These are phyloP conservation scores for Protomyctophum bolini DNA, from an alignment of 2,113 vertebrate species.

Conservation along the genomic window DNA sequence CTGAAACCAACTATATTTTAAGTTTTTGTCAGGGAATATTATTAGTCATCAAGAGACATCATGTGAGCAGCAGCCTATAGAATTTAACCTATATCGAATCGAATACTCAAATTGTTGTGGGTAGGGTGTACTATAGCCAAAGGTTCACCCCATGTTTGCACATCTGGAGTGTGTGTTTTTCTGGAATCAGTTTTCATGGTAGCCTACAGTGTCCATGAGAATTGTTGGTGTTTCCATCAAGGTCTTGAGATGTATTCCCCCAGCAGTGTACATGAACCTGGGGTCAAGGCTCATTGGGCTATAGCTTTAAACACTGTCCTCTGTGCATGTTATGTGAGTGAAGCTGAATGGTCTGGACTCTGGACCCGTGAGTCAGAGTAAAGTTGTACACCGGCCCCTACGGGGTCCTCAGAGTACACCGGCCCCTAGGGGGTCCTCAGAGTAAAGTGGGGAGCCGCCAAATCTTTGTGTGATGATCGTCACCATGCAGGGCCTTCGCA, in stretches of 20 bases:
- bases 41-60: not conserved
- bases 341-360: not conserved
- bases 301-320: conserved; percentile 17
- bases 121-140: not conserved
- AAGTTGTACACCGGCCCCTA: too few relatives aligned
- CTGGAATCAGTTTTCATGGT: conserved; percentile 17
- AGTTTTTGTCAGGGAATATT: not conserved
- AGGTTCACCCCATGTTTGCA: conserved; percentile 4
- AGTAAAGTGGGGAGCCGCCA: too few relatives aligned
- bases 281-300: not conserved
- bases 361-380: too few relatives aligned
- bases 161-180: conserved; percentile 35
- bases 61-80: too few relatives aligned
- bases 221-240: not conserved
- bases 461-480: too few relatives aligned
- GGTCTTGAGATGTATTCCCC: not conserved
- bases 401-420: too few relatives aligned
- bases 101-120: not conserved
- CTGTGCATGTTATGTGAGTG: not conserved
- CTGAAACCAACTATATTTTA: not conserved
- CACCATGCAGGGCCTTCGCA: too few relatives aligned
- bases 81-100: too few relatives aligned
- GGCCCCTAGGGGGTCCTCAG: too few relatives aligned
- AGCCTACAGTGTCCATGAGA: conserved; percentile 5
- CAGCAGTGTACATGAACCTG: not conserved